Conservation (phyloP, 92 coral and sea anemone genomes). For the Micromussa lordhowensis region DNA sequence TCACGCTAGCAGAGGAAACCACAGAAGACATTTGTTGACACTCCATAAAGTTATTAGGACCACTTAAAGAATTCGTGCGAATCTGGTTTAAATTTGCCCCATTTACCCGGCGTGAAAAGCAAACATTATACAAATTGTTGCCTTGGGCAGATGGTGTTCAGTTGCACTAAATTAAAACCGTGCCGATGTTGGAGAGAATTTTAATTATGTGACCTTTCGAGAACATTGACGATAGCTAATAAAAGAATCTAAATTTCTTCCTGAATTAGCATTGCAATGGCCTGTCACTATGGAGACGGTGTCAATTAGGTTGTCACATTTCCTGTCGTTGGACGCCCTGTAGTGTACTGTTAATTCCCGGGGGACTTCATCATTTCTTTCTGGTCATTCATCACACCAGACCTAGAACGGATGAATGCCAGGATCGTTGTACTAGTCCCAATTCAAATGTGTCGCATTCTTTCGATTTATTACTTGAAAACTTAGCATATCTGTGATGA, state of each 20-base stretch:
- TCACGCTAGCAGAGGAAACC: conserved; percentile 36
- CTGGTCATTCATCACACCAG: conserved; percentile 38
- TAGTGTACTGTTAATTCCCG: conserved; percentile 38
- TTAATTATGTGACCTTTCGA: conserved; percentile 26
- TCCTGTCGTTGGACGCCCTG: conserved; percentile 62
- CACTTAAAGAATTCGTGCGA: conserved; percentile 24
- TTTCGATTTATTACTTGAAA: conserved; percentile 4
- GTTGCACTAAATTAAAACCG: not conserved
- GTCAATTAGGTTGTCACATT: conserved; percentile 84
- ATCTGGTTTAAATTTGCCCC: not conserved
- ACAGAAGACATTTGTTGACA: conserved; percentile 49
- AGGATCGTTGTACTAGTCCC: conserved; percentile 5
- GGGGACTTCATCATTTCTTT: conserved; percentile 65
- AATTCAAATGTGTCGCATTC: conserved; percentile 35
- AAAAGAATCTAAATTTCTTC: conserved; percentile 42
- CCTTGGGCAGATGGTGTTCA: not conserved
- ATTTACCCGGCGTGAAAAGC: not conserved
- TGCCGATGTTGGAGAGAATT: conserved; percentile 27
- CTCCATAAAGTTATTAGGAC: conserved; percentile 33
- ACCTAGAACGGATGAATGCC: conserved; percentile 51
- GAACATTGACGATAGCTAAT: not conserved
- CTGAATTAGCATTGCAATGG: conserved; percentile 86
- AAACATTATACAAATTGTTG: conserved; percentile 2
- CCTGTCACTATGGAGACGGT: conserved; percentile 78
- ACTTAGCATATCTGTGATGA: conserved; percentile 1